Base-by-base conservation (phyloP, 1,140 invertebrate genomes). In the Schlechtendalia chinensis region DNA sequence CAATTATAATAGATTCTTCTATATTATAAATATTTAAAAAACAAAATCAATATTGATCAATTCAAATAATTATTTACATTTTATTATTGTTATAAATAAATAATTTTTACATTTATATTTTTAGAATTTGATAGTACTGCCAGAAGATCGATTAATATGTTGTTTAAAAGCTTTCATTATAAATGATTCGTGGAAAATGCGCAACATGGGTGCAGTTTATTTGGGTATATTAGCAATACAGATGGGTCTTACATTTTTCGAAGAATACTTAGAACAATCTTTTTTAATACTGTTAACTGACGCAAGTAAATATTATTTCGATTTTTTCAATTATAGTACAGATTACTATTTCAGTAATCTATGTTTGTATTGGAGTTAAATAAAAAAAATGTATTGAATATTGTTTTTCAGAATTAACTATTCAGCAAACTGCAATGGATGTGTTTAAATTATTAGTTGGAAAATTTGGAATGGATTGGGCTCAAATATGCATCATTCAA, bases 391-490 rank as follows among this genome's bases (percentile, higher is more conserved):
- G 8, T 65, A 22, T 65, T 65, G 8, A n/a, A 65, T 24, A 24
- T 69, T 58, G 11, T 69, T 75, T 58, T 75, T 1, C 14, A 77
- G 74, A 77, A 61, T 47, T 32, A 77, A 24, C n/a, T 77, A 58
- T 79, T 79, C 75, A 79, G 10, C 10, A 61, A 61, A 79, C 75
- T 6, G 22, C 75, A 0, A 63, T 79, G 39, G 75, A 79, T 24
- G 45, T 79, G 0, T 59, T 79, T 27, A 63, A 79, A 79, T 24
- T n/a, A 32, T 63, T 79, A 50, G 56, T 79, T 14, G 50, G 1
- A 27, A 22, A 79, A 79, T 79, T 79, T 50, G 75, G 58, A 63
- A 79, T 79, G 75, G 22, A 79, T 47, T 77, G 74, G 74, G 56
- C 56, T 58, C 75, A 61, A 59, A 47, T 24, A 24, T 63, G 39